Conservation (phyloP, 2,797 vertebrate species). For the Caiman crocodilus region DNA sequence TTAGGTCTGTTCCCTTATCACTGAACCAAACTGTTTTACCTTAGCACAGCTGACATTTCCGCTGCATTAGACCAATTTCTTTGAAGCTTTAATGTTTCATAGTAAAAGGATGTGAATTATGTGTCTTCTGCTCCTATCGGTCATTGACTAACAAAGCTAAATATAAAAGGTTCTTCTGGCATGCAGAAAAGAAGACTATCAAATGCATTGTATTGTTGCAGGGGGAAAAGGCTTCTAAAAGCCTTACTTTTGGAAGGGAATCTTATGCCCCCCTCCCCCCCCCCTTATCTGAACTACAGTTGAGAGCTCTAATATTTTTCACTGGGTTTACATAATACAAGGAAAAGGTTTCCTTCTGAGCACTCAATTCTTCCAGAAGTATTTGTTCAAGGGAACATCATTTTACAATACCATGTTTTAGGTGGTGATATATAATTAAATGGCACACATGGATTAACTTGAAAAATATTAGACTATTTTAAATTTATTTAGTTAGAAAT, state of each 20-base stretch:
- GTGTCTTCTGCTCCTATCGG: slow-evolving; percentile 46
- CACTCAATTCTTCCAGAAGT: slow-evolving; percentile 34
- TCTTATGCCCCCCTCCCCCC: slow-evolving; percentile 73
- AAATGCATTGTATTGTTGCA: slow-evolving; percentile 39
- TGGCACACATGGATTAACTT: slow-evolving; percentile 46
- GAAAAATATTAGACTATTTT: slow-evolving; percentile 48
- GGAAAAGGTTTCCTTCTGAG: slow-evolving; percentile 52
- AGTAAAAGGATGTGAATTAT: not conserved
- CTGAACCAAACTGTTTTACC: not conserved
- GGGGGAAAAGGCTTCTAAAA: slow-evolving; percentile 54
- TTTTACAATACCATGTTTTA: slow-evolving; percentile 53
- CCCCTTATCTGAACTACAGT: slow-evolving; percentile 63
- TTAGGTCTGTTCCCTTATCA: not conserved
- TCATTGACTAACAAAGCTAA: slow-evolving; percentile 61
- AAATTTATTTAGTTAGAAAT: slow-evolving; percentile 2
- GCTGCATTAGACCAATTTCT: slow-evolving; percentile 33
- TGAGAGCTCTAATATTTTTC: slow-evolving; percentile 61
- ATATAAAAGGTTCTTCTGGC: slow-evolving; percentile 59
- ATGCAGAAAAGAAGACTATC: slow-evolving; percentile 47
- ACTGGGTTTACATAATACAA: slow-evolving; percentile 51
- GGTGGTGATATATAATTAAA: slow-evolving; percentile 55
- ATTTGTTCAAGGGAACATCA: slow-evolving; percentile 57
- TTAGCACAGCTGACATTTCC: slow-evolving; percentile 27
- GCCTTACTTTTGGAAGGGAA: slow-evolving; percentile 60
- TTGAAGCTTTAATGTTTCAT: slow-evolving; percentile 58